Percentiles rank a stretch among this genome's conserved stretches.
Evolutionary conservation across 2,888 invertebrate genomes (phyloP).

Genomic region (Zygothrica quintamaculata): DNA sequence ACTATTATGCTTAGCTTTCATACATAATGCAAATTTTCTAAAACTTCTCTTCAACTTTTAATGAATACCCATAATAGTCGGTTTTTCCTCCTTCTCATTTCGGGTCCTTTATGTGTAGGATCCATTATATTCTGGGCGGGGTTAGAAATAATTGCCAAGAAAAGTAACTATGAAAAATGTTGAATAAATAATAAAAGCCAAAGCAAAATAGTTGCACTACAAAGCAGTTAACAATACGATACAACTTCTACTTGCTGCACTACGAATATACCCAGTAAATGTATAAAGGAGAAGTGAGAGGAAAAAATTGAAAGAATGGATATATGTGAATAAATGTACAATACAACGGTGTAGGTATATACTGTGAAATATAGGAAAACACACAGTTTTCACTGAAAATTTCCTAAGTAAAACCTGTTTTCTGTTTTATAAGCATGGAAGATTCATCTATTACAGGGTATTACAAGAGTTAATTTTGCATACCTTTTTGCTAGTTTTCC

Average conservation of each 20-base stretch:
- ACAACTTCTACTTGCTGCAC: no score
- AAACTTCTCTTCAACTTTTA: constrained; percentile 25
- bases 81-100: constrained; percentile 11
- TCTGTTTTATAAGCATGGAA: neutral
- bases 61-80: constrained; percentile 33
- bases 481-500: neutral
- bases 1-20: constrained; percentile 24
- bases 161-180: constrained; percentile 35
- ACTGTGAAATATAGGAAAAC: no score
- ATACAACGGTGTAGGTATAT: no score
- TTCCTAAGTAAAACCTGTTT: neutral
- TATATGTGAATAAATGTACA: no score
- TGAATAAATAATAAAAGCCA: constrained; percentile 48
- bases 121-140: constrained; percentile 8
- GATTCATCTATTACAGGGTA: constrained; percentile 22
- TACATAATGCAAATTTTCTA: constrained; percentile 28
- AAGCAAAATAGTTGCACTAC: constrained; percentile 11
- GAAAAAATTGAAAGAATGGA: no score
- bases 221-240: no score
- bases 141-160: constrained; percentile 47
- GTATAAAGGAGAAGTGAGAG: no score
- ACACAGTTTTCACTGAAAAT: no score
- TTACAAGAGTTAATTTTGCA: neutral
- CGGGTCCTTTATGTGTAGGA: neutral
- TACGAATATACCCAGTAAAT: constrained; percentile 3